These are phyloP conservation scores for Ptychadena robeensis DNA, from an alignment of 2,797 vertebrate genomes.

Conservation along the genomic window DNA sequence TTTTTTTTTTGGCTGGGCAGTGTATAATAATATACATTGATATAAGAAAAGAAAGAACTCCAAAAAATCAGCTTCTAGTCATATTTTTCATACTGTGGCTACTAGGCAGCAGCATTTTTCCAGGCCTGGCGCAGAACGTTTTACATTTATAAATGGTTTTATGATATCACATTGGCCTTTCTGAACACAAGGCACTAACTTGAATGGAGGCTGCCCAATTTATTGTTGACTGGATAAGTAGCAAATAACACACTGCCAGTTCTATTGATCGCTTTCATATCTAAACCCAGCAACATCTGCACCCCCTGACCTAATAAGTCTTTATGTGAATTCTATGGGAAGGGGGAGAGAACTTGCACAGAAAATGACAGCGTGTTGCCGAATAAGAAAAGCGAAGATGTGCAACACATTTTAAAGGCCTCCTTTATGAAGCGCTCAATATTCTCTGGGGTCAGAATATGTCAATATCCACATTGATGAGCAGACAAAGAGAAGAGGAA, in stretches of 20 bases:
- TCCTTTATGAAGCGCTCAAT: slow-evolving; percentile 6
- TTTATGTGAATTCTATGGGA: slow-evolving; percentile 41
- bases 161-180: no score
- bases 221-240: slow-evolving; percentile 16
- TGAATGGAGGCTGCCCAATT: not conserved
- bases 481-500: slow-evolving; percentile 52
- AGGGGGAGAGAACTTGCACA: slow-evolving; percentile 15
- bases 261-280: slow-evolving; percentile 30
- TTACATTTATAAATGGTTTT: not conserved
- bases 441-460: slow-evolving; percentile 56
- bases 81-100: not conserved
- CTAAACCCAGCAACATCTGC: slow-evolving; percentile 42
- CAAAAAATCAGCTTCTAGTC: not conserved
- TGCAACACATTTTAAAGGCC: slow-evolving; percentile 51
- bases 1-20: no score
- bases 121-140: not conserved
- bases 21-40: no score
- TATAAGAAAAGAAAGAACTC: not conserved
- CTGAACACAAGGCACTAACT: not conserved
- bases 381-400: slow-evolving; percentile 34
- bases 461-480: slow-evolving; percentile 60
- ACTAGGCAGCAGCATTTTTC: not conserved
- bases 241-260: slow-evolving; percentile 29
- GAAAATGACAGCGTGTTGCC: slow-evolving; percentile 42
- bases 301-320: slow-evolving; percentile 45